Base-by-base conservation (phyloP, 2,797 vertebrate genomes). In the Pantherophis alleghaniensis region DNA sequence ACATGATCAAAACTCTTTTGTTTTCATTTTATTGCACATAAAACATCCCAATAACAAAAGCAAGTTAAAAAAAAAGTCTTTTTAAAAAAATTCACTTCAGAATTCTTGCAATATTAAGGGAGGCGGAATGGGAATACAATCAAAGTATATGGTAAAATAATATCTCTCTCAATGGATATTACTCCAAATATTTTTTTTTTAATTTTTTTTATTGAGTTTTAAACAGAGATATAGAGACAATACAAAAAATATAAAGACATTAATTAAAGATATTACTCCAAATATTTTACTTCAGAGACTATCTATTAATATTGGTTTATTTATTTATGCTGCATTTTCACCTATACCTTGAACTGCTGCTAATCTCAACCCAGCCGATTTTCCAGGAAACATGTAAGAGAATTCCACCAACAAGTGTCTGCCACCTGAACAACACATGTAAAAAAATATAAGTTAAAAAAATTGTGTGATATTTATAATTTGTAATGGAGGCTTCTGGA, bases 301-400 rank as follows among this genome's bases (percentile, higher is more conserved):
- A 51, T 69, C n/a, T 32, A 28, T 22, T 26, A 42, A 9, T 10
- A 37, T 37, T 55, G 59, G 37, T 47, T 32, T 89, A 59, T 86
- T 57, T 83, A 83, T 4, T 94, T 53, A 87, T 18, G 53, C 14
- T 16, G 83, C 91, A 93, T 86, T 3, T 5, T 22, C 51, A 20
- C n/a, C 74, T 37, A 91, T 98, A 99, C 99, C 99, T 99, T 96
- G 97, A 97, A 95, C 97, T 97, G 93, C 96, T 97, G 95, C 96
- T 98, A 95, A 99, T 98, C 96, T 99, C 99, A 94, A 99, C 98
- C 98, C 98, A 99, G 93, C 99, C 99, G 90, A 99, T 96, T 93
- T 98, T 99, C 97, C 98, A 98, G 12, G 96, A 98, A 66, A 98
- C 83, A 0, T 98, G 98, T 74, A 99, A 98, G 93, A 99, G 96